Conservation (phyloP, 2,113 vertebrate species). For the Spea multiplicata region DNA sequence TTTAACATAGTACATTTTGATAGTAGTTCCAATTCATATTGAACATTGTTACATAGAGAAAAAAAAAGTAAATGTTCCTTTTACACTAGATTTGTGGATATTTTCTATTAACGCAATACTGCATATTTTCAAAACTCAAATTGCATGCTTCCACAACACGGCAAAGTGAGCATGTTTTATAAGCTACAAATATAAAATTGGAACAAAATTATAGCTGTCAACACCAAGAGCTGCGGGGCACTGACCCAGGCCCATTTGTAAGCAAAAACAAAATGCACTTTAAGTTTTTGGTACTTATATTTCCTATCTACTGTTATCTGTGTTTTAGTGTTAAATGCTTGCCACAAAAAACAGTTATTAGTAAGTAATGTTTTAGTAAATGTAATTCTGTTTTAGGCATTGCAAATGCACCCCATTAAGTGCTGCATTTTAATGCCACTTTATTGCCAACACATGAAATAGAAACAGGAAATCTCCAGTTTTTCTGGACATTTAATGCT, state of each 20-base stretch:
- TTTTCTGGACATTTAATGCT: too few relatives aligned
- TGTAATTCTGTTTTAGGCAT: too few relatives aligned
- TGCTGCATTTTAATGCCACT: too few relatives aligned
- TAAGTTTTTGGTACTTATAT: slow-evolving; percentile 23
- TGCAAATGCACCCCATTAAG: too few relatives aligned
- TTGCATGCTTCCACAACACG: slow-evolving; percentile 28
- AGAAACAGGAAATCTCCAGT: too few relatives aligned
- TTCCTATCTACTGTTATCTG: slow-evolving; percentile 25
- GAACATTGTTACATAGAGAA: neutral
- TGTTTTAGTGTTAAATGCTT: too few relatives aligned
- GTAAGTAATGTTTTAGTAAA: neutral
- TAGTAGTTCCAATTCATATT: neutral
- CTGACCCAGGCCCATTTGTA: slow-evolving; percentile 26
- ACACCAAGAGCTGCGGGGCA: slow-evolving; percentile 30
- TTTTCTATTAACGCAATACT: slow-evolving; percentile 19
- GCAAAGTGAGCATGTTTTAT: slow-evolving; percentile 10
- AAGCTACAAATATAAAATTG: slow-evolving; percentile 30
- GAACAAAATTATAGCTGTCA: slow-evolving; percentile 37
- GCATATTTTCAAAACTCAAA: slow-evolving; percentile 18
- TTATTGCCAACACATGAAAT: too few relatives aligned
- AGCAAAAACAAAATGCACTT: slow-evolving; percentile 40
- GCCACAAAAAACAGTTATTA: too few relatives aligned
- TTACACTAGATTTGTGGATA: slow-evolving; percentile 7
- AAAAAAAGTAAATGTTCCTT: slow-evolving; percentile 21
- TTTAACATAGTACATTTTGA: too few relatives aligned